Conservation (phyloP, 2,113 vertebrate genomes). For the Dasyurus viverrinus region DNA sequence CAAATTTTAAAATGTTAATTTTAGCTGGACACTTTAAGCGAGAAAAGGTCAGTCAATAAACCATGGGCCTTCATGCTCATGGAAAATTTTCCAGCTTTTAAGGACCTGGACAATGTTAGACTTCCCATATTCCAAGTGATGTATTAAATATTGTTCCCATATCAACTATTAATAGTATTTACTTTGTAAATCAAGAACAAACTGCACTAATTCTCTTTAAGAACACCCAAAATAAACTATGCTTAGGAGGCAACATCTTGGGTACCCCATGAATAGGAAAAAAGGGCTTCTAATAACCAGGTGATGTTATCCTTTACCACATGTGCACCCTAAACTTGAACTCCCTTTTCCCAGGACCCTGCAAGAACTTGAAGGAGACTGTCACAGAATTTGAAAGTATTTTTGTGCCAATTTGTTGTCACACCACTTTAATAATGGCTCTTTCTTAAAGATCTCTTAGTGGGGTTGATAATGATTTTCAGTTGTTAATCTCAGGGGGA, state of each 20-base stretch:
- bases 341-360: not conserved
- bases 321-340: not conserved
- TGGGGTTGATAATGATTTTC: not conserved
- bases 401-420: not conserved
- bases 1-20: conserved; percentile 31
- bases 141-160: not conserved
- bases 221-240: not conserved
- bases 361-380: not conserved
- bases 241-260: not conserved
- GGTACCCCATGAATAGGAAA: not conserved
- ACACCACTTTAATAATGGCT: not conserved
- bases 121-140: not conserved
- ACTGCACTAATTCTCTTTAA: not conserved
- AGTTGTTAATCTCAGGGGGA: not conserved
- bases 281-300: not conserved
- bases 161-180: not conserved
- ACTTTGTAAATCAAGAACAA: not conserved
- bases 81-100: not conserved
- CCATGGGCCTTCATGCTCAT: not conserved
- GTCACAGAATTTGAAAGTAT: not conserved
- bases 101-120: not conserved
- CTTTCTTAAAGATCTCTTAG: not conserved
- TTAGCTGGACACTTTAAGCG: not conserved
- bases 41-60: not conserved
- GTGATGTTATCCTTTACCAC: not conserved